Percentiles rank a stretch among this genome's conserved stretches.
phyloP scores from a whole-genome alignment of 64 coral and sea anemone genomes.

The Stylophora pistillata region DNA sequence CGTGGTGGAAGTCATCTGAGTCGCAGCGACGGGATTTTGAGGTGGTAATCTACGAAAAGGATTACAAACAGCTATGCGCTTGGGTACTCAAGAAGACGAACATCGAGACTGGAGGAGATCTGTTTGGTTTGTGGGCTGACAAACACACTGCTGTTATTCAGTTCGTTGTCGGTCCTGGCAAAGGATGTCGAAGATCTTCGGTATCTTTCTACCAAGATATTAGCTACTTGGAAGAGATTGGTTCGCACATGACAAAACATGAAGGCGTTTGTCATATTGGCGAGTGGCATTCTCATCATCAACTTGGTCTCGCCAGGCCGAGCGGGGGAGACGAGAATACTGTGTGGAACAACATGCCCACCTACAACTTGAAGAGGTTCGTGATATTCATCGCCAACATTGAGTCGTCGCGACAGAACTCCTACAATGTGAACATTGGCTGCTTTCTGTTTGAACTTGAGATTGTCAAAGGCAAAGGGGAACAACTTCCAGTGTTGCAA shows the following conservation, averaged over 20 bases:
- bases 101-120: constrained; percentile 53
- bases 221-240: constrained; percentile 12
- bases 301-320: constrained; percentile 49
- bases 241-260: neutral
- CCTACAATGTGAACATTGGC: constrained; percentile 24
- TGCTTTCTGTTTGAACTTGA: constrained; percentile 38
- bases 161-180: constrained; percentile 40
- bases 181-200: neutral
- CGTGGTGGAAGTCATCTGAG: no score
- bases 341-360: constrained; percentile 64
- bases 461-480: neutral
- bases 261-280: constrained; percentile 55
- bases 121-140: constrained; percentile 58
- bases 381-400: constrained; percentile 62
- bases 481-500: constrained; percentile 5
- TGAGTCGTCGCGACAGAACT: neutral
- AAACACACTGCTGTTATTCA: constrained; percentile 43
- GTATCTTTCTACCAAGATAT: constrained; percentile 54
- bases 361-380: constrained; percentile 55
- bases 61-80: neutral
- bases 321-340: constrained; percentile 76
- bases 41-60: constrained; percentile 36
- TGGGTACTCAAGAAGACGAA: constrained; percentile 16
- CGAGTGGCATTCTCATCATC: constrained; percentile 67
- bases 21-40: neutral